Evolutionary conservation across 1,140 invertebrate genomes (phyloP).

Genomic region (Anagrus nilaparvatae): DNA sequence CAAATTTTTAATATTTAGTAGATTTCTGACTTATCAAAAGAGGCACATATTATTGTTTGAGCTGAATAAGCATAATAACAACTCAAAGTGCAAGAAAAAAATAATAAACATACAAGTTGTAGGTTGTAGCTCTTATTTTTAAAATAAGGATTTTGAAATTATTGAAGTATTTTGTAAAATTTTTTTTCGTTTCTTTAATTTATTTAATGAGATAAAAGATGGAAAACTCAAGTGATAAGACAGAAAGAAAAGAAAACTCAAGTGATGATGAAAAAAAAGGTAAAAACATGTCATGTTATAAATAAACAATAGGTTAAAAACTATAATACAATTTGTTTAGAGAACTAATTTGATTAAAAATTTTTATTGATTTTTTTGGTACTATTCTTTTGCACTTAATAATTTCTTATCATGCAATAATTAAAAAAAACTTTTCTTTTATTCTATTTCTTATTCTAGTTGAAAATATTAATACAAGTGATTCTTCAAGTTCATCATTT

Average conservation of each 20-base stretch:
- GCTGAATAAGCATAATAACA: slow-evolving; percentile 8
- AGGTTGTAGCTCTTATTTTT: not conserved
- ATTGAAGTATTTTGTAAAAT: not conserved
- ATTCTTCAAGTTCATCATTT: not conserved
- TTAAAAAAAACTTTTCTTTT: not conserved
- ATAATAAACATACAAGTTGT: not conserved
- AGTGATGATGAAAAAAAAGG: no score
- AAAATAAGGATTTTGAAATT: not conserved
- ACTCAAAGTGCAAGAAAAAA: slow-evolving; percentile 10
- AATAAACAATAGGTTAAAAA: not conserved
- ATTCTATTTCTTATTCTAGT: not conserved
- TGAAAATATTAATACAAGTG: not conserved
- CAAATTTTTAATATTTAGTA: not conserved
- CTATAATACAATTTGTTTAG: not conserved
- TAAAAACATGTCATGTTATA: not conserved
- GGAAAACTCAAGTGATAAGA: not conserved
- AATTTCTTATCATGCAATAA: not conserved
- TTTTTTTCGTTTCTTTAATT: not conserved
- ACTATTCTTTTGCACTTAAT: not conserved
- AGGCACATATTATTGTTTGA: slow-evolving; percentile 12
- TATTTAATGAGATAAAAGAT: not conserved
- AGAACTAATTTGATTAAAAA: no score
- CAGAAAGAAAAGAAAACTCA: not conserved
- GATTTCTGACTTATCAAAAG: not conserved
- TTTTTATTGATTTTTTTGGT: not conserved